Conservation (phyloP, 2,113 vertebrate genomes). For the Pungitius pungitius region DNA sequence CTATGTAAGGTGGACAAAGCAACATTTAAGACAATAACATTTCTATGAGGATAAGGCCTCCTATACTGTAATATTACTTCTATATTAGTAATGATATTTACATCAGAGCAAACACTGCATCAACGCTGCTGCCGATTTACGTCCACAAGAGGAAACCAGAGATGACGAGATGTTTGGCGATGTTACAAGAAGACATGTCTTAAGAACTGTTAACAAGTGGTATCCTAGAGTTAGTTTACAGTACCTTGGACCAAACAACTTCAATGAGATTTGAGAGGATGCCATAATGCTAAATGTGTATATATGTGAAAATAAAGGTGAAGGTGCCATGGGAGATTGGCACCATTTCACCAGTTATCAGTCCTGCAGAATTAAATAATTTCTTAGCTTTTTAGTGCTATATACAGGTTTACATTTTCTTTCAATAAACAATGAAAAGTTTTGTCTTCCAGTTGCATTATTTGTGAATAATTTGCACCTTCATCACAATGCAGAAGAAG, state of each 20-base stretch:
- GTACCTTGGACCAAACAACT: not conserved
- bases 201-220: not conserved
- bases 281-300: too few relatives aligned
- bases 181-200: not conserved
- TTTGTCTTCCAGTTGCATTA: not conserved
- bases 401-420: not conserved
- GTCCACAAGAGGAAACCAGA: conserved; percentile 21
- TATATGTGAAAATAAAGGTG: not conserved
- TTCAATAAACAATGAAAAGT: conserved; percentile 6
- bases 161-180: not conserved
- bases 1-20: not conserved
- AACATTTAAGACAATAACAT: not conserved
- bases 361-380: not conserved
- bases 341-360: not conserved
- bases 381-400: not conserved
- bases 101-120: not conserved
- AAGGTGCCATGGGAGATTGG: not conserved
- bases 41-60: not conserved
- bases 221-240: not conserved
- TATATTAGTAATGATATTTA: not conserved
- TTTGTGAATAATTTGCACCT: not conserved
- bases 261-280: not conserved
- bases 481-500: not conserved
- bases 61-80: not conserved
- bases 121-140: not conserved